Conservation (phyloP, 2,797 vertebrate genomes). For the Sciaenops ocellatus region DNA sequence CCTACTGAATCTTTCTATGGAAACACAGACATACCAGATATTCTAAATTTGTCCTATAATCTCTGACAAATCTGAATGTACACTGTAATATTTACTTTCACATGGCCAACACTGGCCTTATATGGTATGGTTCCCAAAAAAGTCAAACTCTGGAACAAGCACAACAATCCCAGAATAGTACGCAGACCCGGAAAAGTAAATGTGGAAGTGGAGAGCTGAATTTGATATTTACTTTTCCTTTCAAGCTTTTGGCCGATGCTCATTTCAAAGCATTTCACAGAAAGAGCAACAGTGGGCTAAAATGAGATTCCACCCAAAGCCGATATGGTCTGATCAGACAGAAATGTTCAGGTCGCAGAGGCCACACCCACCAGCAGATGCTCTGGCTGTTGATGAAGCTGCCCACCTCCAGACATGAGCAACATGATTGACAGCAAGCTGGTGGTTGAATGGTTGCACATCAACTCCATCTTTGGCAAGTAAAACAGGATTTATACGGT, state of each 20-base stretch:
- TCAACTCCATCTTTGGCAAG: slow-evolving; percentile 48
- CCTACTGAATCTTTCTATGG: slow-evolving; percentile 21
- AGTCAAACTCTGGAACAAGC: slow-evolving; percentile 23
- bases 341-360: slow-evolving; percentile 58
- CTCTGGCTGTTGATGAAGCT: slow-evolving; percentile 58
- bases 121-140: slow-evolving; percentile 29
- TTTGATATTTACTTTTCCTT: slow-evolving; percentile 11
- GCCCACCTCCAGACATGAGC: slow-evolving; percentile 71
- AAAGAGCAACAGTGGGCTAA: slow-evolving; percentile 56
- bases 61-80: slow-evolving; percentile 26
- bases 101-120: slow-evolving; percentile 49
- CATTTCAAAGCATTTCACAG: slow-evolving; percentile 33
- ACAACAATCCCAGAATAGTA: slow-evolving; percentile 41
- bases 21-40: slow-evolving; percentile 22
- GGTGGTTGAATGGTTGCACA: slow-evolving; percentile 34
- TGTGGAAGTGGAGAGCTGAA: neutral
- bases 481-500: slow-evolving; percentile 15
- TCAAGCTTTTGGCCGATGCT: neutral
- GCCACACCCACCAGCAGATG: slow-evolving; percentile 80
- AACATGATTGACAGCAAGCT: slow-evolving; percentile 67
- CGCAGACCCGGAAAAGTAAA: neutral
- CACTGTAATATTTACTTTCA: slow-evolving; percentile 64
- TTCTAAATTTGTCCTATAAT: slow-evolving; percentile 2
- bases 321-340: slow-evolving; percentile 46
- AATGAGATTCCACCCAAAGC: slow-evolving; percentile 37